Conservation (phyloP, 2,113 vertebrate species). For the Hassar affinis region DNA sequence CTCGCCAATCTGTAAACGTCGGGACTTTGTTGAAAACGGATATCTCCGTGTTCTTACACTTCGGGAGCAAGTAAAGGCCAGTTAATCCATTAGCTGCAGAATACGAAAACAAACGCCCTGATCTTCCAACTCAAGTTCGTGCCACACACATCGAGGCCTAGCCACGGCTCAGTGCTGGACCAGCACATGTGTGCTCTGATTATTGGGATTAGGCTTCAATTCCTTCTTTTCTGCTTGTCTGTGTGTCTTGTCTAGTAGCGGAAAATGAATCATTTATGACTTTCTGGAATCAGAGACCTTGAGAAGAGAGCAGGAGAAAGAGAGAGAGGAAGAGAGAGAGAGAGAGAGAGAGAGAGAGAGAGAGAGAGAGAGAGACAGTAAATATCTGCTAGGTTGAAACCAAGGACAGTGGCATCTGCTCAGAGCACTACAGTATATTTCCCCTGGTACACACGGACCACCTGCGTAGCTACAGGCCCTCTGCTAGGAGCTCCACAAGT, state of each 20-base stretch:
- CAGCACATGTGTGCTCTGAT: slow-evolving; percentile 21
- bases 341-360: slow-evolving; percentile 3
- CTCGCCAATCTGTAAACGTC: slow-evolving; percentile 21
- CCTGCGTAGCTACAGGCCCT: slow-evolving; percentile 37
- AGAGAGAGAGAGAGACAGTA: slow-evolving; percentile 6
- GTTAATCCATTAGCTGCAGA: slow-evolving; percentile 33
- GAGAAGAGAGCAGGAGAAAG: slow-evolving; percentile 14
- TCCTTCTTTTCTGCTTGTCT: slow-evolving; percentile 40
- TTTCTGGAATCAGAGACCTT: slow-evolving; percentile 49
- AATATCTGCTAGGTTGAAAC: slow-evolving; percentile 46
- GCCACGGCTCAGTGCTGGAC: not conserved
- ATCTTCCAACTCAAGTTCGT: not conserved
- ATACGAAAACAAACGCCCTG: not conserved
- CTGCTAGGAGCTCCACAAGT: slow-evolving; percentile 34
- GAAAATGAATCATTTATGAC: slow-evolving; percentile 52
- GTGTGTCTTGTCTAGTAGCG: slow-evolving; percentile 39
- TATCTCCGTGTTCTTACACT: not conserved
- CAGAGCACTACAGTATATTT: slow-evolving; percentile 43
- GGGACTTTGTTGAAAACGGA: slow-evolving; percentile 22
- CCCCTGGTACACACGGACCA: slow-evolving; percentile 46
- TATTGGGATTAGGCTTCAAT: slow-evolving; percentile 9
- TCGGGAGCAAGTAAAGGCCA: not conserved
- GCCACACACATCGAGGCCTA: not conserved
- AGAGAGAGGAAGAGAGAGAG: not conserved
- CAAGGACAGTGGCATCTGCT: slow-evolving; percentile 49